phyloP scores from a whole-genome alignment of 2,797 vertebrate species.

The Nyctalus aviator region DNA sequence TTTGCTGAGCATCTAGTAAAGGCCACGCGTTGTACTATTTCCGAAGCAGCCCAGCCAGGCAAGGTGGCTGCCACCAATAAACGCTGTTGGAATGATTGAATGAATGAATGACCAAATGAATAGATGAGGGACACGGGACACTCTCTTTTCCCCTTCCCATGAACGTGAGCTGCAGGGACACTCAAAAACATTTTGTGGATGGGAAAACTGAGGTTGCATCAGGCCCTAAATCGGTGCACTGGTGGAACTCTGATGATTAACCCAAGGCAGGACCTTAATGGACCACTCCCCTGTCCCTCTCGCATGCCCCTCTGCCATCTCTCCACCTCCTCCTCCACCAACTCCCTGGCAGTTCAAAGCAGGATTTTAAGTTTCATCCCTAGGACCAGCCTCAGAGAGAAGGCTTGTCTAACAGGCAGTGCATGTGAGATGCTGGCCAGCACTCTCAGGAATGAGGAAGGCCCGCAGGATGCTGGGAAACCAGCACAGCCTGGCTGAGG shows the following conservation, averaged over 20 bases:
- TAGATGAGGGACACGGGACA: fast-evolving
- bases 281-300: not conserved
- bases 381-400: not conserved
- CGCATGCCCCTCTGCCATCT: not conserved
- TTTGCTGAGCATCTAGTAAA: not conserved
- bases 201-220: not conserved
- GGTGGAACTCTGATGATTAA: not conserved
- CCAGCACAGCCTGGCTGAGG: not conserved
- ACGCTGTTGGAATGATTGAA: not conserved
- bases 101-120: not conserved
- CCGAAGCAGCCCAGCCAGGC: not conserved
- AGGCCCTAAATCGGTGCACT: not conserved
- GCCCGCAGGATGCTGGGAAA: not conserved
- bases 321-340: not conserved
- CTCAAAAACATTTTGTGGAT: not conserved
- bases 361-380: not conserved
- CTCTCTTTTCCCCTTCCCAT: not conserved
- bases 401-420: not conserved
- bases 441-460: not conserved
- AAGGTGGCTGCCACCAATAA: not conserved
- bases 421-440: not conserved
- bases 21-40: not conserved
- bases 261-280: not conserved
- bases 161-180: no score
- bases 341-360: not conserved